A percentile compares a stretch with the other conserved stretches of the same genome.
These are phyloP conservation scores for Drosophila maculinotata DNA, from an alignment of 2,888 invertebrate genomes.

Conservation along the genomic window DNA sequence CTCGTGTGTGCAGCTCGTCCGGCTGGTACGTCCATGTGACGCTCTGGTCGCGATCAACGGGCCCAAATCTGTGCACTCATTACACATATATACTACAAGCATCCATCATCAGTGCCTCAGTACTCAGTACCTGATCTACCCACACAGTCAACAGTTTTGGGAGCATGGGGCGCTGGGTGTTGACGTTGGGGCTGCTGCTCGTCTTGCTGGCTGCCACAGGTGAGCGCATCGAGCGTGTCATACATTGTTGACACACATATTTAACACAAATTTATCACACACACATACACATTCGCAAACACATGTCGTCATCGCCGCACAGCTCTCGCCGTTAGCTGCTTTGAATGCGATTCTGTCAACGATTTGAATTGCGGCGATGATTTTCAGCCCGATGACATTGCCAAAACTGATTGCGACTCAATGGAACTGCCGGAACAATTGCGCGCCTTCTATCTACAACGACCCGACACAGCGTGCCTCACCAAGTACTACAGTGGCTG, in stretches of 20 bases:
- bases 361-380: slow-evolving; percentile 75
- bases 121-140: slow-evolving; percentile 29
- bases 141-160: slow-evolving; percentile 5
- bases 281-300: slow-evolving; percentile 13
- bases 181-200: slow-evolving; percentile 59
- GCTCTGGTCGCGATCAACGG: slow-evolving; percentile 36
- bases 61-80: slow-evolving; percentile 30
- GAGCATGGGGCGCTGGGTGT: slow-evolving; percentile 38
- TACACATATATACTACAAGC: not conserved
- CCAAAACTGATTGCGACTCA: slow-evolving; percentile 75
- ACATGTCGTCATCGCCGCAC: slow-evolving; percentile 57
- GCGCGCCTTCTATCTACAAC: slow-evolving; percentile 50
- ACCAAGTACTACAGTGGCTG: slow-evolving; percentile 76
- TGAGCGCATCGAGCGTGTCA: slow-evolving; percentile 44
- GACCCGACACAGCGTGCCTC: slow-evolving; percentile 79
- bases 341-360: slow-evolving; percentile 82
- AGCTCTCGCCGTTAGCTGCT: slow-evolving; percentile 80
- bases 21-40: slow-evolving; percentile 56
- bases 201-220: slow-evolving; percentile 58
- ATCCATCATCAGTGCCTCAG: slow-evolving; percentile 3
- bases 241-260: slow-evolving; percentile 65
- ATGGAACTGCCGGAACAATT: slow-evolving; percentile 71
- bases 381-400: slow-evolving; percentile 68
- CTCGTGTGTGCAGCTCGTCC: slow-evolving; percentile 70
- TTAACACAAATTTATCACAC: slow-evolving; percentile 17